Percentiles rank a stretch among this genome's conserved stretches.
phyloP scores from a whole-genome alignment of 2,888 invertebrate species.

The Euphydryas editha region DNA sequence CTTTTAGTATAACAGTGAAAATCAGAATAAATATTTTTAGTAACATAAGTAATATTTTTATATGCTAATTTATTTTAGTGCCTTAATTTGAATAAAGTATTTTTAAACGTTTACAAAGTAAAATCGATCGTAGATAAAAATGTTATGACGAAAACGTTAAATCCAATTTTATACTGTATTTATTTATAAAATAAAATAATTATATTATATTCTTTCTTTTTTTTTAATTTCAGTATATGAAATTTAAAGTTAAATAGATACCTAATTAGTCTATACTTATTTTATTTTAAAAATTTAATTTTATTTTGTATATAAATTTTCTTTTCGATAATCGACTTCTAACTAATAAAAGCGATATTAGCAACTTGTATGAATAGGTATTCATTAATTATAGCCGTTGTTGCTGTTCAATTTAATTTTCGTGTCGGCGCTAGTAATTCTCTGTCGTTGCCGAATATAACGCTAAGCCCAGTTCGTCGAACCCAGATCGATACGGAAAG shows the following conservation, averaged over 20 bases:
- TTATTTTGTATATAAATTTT: neutral
- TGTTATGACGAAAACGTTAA: too few species aligned
- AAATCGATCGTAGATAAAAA: neutral
- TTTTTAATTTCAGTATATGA: too few species aligned
- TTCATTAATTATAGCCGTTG: constrained; percentile 26
- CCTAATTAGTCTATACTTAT: too few species aligned
- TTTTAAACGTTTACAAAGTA: neutral
- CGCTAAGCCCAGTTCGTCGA: constrained; percentile 47
- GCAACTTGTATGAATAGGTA: constrained; percentile 21
- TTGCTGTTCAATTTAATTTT: constrained; percentile 46
- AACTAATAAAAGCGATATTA: constrained; percentile 5
- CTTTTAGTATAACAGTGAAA: neutral
- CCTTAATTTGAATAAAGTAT: neutral
- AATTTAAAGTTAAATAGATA: too few species aligned
- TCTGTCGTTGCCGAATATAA: constrained; percentile 46
- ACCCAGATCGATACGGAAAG: constrained; percentile 54
- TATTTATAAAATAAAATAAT: too few species aligned
- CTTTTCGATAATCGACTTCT: constrained; percentile 1
- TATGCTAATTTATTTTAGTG: neutral
- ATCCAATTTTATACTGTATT: too few species aligned
- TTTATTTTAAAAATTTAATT: too few species aligned
- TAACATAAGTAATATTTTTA: neutral
- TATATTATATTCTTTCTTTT: too few species aligned
- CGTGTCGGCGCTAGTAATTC: constrained; percentile 45
- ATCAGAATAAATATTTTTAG: neutral